These are phyloP conservation scores for Mayetiola destructor DNA, from an alignment of 2,888 invertebrate genomes.

Conservation along the genomic window DNA sequence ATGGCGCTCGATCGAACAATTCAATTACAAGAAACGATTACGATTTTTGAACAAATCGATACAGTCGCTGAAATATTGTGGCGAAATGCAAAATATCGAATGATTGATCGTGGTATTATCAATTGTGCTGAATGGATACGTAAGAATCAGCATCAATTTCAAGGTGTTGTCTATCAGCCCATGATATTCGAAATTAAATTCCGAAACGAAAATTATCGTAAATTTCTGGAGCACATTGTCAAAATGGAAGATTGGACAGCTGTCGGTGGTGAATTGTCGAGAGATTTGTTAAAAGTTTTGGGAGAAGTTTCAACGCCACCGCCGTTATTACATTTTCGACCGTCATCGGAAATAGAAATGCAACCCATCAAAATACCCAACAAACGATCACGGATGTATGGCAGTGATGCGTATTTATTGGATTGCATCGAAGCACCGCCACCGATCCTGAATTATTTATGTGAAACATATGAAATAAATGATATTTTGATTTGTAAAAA, in stretches of 20 bases:
- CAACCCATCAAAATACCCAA: no score
- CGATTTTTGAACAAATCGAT: no score
- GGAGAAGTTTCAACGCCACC: constrained; percentile 30
- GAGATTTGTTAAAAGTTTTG: constrained; percentile 64
- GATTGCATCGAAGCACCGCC: constrained; percentile 54
- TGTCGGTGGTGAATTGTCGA: constrained; percentile 66
- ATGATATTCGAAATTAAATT: constrained; percentile 56
- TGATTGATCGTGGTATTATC: no score
- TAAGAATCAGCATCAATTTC: constrained; percentile 51
- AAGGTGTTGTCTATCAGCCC: constrained; percentile 58
- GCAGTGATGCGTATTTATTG: constrained; percentile 38
- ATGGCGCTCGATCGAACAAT: no score
- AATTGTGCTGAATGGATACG: no score
- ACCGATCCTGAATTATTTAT: constrained; percentile 53
- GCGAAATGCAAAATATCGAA: no score
- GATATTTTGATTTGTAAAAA: constrained; percentile 58
- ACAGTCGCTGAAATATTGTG: no score
- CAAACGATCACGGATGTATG: no score
- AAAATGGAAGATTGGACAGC: constrained; percentile 57
- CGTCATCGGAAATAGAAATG: neutral
- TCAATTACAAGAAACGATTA: no score
- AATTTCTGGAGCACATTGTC: constrained; percentile 62
- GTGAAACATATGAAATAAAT: constrained; percentile 48
- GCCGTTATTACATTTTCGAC: constrained; percentile 27
- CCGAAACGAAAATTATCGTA: constrained; percentile 19